These are phyloP conservation scores for Torymus texanus DNA, from an alignment of 2,888 invertebrate species.

Conservation along the genomic window DNA sequence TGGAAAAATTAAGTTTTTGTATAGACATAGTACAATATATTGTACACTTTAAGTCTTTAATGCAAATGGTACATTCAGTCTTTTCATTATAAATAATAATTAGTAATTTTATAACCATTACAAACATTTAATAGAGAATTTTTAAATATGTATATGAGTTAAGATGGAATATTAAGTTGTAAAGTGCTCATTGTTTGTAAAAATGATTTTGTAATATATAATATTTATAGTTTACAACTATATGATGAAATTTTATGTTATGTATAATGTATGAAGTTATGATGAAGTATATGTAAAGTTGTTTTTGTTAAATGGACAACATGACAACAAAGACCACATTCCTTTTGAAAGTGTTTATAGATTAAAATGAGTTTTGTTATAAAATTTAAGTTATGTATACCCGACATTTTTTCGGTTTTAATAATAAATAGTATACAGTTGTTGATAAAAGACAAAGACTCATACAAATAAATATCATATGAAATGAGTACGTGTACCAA, in stretches of 20 bases:
- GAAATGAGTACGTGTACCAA: conserved; percentile 83
- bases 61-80: conserved; percentile 51
- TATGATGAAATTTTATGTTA: conserved; percentile 23
- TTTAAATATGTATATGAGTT: conserved; percentile 22
- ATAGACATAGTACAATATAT: conserved; percentile 28
- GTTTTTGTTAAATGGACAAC: conserved; percentile 34
- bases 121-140: conserved; percentile 31
- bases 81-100: conserved; percentile 35
- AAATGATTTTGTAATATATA: conserved; percentile 35
- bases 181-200: conserved; percentile 28
- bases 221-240: conserved; percentile 25
- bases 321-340: conserved; percentile 36
- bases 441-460: conserved; percentile 68
- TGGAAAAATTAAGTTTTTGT: conserved; percentile 34
- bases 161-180: conserved; percentile 26
- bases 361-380: conserved; percentile 20
- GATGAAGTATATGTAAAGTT: conserved; percentile 15
- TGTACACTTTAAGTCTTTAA: conserved; percentile 47
- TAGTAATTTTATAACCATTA: conserved; percentile 45
- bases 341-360: conserved; percentile 40
- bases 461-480: conserved; percentile 79
- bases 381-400: conserved; percentile 62
- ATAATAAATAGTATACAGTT: conserved; percentile 65
- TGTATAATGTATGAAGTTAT: conserved; percentile 51
- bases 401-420: conserved; percentile 70